Conservation (phyloP, 2,113 vertebrate genomes). For the Tapirus terrestris region DNA sequence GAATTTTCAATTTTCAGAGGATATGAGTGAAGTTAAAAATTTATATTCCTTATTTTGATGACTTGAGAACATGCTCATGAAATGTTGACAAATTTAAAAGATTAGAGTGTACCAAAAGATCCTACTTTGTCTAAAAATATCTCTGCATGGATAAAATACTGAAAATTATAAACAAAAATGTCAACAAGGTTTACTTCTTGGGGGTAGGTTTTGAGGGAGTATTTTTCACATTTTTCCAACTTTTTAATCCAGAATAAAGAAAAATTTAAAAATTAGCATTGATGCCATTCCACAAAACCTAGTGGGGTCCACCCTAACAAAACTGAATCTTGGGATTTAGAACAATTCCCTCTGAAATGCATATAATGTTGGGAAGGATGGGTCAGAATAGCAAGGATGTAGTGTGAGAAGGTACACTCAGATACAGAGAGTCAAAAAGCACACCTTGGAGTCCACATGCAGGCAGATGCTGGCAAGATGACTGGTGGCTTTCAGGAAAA, state of each 20-base stretch:
- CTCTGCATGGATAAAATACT: not conserved
- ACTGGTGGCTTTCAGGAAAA: not conserved
- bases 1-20: not conserved
- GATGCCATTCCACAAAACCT: not conserved
- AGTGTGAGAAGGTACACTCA: not conserved
- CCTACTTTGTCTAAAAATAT: conserved; percentile 35
- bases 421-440: not conserved
- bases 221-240: not conserved
- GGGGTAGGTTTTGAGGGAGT: not conserved
- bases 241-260: not conserved
- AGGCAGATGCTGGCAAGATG: not conserved
- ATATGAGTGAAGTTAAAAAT: not conserved
- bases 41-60: not conserved
- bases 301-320: not conserved
- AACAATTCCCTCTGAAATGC: not conserved
- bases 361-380: not conserved
- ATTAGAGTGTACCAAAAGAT: not conserved
- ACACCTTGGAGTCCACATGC: not conserved
- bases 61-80: conserved; percentile 7
- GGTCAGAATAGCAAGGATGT: not conserved
- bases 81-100: conserved; percentile 31
- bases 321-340: not conserved
- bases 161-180: conserved; percentile 25
- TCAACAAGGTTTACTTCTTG: not conserved
- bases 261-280: not conserved